A percentile compares a stretch with the other conserved stretches of the same genome.
phyloP scores from a whole-genome alignment of 2,888 invertebrate genomes.

The Heteropelma amictum region DNA sequence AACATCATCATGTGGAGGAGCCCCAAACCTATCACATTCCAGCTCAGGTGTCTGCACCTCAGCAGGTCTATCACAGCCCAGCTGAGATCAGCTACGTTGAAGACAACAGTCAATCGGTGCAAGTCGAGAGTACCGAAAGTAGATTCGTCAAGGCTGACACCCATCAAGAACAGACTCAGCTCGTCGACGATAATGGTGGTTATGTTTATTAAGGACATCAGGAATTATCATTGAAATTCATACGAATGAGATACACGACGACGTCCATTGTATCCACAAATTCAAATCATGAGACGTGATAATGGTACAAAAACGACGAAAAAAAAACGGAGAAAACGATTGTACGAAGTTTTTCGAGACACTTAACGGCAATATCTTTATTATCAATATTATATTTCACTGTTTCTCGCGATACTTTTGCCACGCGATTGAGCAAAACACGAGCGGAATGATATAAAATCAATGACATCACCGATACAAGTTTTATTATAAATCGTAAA shows the following conservation, averaged over 20 bases:
- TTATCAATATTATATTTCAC: too few relatives aligned
- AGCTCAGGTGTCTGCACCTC: not conserved
- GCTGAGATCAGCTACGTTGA: not conserved
- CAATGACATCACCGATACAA: not conserved
- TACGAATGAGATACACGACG: not conserved
- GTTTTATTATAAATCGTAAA: not conserved
- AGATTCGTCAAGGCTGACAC: not conserved
- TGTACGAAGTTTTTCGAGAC: too few relatives aligned
- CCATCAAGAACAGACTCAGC: constrained; percentile 52
- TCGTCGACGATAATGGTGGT: constrained; percentile 67
- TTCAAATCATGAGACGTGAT: too few relatives aligned
- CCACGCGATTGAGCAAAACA: too few relatives aligned
- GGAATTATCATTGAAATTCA: not conserved
- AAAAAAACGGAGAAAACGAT: too few relatives aligned
- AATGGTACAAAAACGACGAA: too few relatives aligned
- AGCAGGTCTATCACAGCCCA: not conserved
- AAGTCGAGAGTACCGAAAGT: constrained; percentile 53
- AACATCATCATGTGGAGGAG: not conserved
- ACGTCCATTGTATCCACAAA: too few relatives aligned
- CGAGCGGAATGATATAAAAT: not conserved
- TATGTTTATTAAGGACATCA: constrained; percentile 68
- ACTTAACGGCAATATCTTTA: too few relatives aligned
- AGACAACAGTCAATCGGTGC: constrained; percentile 47
- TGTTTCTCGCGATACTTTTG: too few relatives aligned
- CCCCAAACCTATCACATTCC: constrained; percentile 11